Evolutionary conservation across 2,888 invertebrate species (phyloP).

Genomic region (Odontomyia ornata): DNA sequence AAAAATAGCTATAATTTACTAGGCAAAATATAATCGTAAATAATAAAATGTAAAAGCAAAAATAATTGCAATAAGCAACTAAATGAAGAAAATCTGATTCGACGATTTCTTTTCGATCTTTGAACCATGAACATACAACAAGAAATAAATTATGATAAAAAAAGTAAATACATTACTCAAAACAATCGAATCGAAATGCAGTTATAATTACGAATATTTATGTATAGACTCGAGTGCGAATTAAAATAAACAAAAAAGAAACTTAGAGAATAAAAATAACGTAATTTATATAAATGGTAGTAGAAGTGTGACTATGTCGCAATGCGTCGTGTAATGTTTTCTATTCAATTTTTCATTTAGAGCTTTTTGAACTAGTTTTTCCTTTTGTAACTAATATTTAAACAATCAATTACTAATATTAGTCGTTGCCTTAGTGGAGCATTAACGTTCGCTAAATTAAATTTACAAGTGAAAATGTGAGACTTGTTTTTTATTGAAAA

Average conservation of each 20-base stretch:
- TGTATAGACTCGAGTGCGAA: slow-evolving; percentile 17
- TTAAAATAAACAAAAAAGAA: not conserved
- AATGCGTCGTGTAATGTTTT: slow-evolving; percentile 23
- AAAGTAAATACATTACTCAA: slow-evolving; percentile 5
- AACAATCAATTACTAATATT: slow-evolving; percentile 34
- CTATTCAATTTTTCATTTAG: slow-evolving; percentile 4
- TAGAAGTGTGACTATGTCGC: slow-evolving; percentile 19
- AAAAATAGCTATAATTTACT: slow-evolving; percentile 31
- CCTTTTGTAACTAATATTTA: slow-evolving; percentile 29
- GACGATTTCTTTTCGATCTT: slow-evolving; percentile 31
- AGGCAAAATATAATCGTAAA: slow-evolving; percentile 37
- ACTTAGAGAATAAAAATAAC: not conserved
- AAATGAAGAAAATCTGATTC: not conserved
- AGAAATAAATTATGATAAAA: slow-evolving; percentile 17
- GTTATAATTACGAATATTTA: slow-evolving; percentile 39
- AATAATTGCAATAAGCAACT: slow-evolving; percentile 39
- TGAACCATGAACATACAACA: not conserved
- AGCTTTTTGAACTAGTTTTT: slow-evolving; percentile 6
- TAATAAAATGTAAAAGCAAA: slow-evolving; percentile 6
- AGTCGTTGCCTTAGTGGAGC: slow-evolving; percentile 26
- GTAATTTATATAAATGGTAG: slow-evolving; percentile 31
- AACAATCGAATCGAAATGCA: slow-evolving; percentile 34
- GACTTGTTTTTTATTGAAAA: not conserved
- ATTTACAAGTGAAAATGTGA: slow-evolving; percentile 12
- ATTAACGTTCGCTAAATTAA: slow-evolving; percentile 13